Conservation (phyloP, 2,797 vertebrate species). For the Zalophus californianus region DNA sequence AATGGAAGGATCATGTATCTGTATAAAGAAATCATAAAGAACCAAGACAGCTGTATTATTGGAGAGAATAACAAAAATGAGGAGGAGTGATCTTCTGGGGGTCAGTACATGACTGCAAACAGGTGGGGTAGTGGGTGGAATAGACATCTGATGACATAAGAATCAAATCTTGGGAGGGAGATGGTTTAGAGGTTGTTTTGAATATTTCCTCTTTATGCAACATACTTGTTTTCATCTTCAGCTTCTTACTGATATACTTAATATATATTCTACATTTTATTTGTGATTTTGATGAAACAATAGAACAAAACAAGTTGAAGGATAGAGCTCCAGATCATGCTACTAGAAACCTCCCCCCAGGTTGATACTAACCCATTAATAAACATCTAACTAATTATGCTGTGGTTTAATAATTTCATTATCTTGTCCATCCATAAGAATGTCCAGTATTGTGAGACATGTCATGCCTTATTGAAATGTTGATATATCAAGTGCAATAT, state of each 20-base stretch:
- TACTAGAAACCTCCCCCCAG: neutral
- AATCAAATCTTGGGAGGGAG: slow-evolving; percentile 50
- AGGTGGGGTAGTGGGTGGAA: neutral
- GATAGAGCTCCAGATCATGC: neutral
- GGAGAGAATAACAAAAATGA: slow-evolving; percentile 60
- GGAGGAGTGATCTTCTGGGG: slow-evolving; percentile 39
- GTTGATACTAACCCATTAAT: neutral
- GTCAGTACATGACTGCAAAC: slow-evolving; percentile 62
- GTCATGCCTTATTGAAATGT: slow-evolving; percentile 39
- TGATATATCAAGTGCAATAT: slow-evolving; percentile 38
- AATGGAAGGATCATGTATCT: slow-evolving; percentile 9
- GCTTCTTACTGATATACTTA: slow-evolving; percentile 42
- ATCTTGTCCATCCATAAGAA: neutral
- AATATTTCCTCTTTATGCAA: slow-evolving; percentile 43
- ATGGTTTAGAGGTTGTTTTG: slow-evolving; percentile 47
- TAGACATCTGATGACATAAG: slow-evolving; percentile 56
- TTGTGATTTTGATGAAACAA: slow-evolving; percentile 33
- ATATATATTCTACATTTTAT: slow-evolving; percentile 22
- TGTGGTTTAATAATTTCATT: slow-evolving; percentile 41
- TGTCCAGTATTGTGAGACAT: neutral
- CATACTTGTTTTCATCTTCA: slow-evolving; percentile 48
- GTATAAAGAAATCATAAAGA: slow-evolving; percentile 29
- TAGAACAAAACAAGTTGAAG: slow-evolving; percentile 48
- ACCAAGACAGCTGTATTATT: slow-evolving; percentile 49
- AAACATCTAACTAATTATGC: slow-evolving; percentile 31